Conservation (phyloP, 2,888 invertebrate genomes). For the Hirtodrosophila duncani region DNA sequence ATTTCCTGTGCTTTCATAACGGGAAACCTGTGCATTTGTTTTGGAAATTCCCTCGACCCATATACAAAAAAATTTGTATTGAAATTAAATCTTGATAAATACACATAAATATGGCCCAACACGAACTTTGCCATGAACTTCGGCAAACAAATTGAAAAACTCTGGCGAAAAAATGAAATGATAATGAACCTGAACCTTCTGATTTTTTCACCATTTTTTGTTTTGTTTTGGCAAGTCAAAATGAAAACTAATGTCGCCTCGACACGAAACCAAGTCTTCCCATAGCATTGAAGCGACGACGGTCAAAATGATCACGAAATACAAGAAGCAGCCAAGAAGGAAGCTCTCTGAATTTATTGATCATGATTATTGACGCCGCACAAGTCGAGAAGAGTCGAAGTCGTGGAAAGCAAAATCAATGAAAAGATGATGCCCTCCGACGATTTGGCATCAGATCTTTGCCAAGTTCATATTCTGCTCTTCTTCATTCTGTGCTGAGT, state of each 20-base stretch:
- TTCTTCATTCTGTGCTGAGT: too few relatives aligned
- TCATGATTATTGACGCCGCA: constrained; percentile 68
- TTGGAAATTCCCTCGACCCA: constrained; percentile 37
- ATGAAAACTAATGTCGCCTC: constrained; percentile 52
- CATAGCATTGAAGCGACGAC: constrained; percentile 43
- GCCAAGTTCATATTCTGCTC: neutral
- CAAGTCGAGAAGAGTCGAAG: constrained; percentile 56
- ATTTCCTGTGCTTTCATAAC: constrained; percentile 47
- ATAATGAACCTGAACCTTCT: too few relatives aligned
- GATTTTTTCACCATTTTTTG: too few relatives aligned
- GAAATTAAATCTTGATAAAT: constrained; percentile 51
- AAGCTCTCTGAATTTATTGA: constrained; percentile 61
- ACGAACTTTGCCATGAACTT: constrained; percentile 40
- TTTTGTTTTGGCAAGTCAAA: constrained; percentile 6
- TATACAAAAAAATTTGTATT: constrained; percentile 36
- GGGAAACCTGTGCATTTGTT: constrained; percentile 20
- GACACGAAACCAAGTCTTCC: constrained; percentile 58
- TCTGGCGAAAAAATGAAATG: constrained; percentile 10
- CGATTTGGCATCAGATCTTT: too few relatives aligned
- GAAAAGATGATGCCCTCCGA: constrained; percentile 47
- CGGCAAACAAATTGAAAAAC: constrained; percentile 50
- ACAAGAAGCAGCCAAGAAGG: constrained; percentile 8
- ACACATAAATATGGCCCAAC: constrained; percentile 32
- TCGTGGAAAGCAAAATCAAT: constrained; percentile 45
- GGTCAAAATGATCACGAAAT: constrained; percentile 62